A percentile compares a stretch with the other conserved stretches of the same genome.
These are phyloP conservation scores for Marmota flaviventris DNA, from an alignment of 2,113 vertebrate genomes.

Conservation along the genomic window DNA sequence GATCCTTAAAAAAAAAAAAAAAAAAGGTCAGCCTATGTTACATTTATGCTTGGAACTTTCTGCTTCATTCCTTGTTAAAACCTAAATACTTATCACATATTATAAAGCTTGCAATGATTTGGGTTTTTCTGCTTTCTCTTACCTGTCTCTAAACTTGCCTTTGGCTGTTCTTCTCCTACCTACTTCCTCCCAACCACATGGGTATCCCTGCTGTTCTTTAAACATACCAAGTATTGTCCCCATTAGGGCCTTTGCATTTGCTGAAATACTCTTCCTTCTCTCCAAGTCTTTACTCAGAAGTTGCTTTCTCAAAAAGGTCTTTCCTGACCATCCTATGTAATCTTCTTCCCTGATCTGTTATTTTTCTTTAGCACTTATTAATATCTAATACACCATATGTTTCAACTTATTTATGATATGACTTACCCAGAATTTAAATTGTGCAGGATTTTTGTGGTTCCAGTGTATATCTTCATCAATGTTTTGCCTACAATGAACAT, in stretches of 20 bases:
- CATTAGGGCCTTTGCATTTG: background rate
- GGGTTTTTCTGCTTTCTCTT: background rate
- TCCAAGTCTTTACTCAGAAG: conserved; percentile 8
- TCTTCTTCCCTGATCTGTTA: background rate
- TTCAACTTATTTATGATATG: conserved; percentile 22
- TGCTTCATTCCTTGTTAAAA: background rate
- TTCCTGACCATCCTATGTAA: background rate
- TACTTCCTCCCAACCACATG: background rate
- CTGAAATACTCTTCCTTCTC: background rate
- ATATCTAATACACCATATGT: background rate
- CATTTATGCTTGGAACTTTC: background rate
- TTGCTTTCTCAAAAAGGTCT: background rate
- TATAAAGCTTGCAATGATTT: background rate
- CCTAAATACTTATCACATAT: background rate
- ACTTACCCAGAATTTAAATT: conserved; percentile 10
- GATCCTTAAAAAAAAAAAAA: background rate
- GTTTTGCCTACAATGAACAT: background rate
- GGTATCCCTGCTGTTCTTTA: background rate
- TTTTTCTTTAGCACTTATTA: background rate
- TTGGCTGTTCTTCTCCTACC: background rate
- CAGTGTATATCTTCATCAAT: background rate
- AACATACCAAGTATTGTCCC: background rate
- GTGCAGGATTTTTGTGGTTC: background rate
- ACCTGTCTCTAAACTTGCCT: background rate
- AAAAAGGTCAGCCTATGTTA: background rate